Conservation (phyloP, 2,113 vertebrate genomes). For the Psephotus haematonotus region DNA sequence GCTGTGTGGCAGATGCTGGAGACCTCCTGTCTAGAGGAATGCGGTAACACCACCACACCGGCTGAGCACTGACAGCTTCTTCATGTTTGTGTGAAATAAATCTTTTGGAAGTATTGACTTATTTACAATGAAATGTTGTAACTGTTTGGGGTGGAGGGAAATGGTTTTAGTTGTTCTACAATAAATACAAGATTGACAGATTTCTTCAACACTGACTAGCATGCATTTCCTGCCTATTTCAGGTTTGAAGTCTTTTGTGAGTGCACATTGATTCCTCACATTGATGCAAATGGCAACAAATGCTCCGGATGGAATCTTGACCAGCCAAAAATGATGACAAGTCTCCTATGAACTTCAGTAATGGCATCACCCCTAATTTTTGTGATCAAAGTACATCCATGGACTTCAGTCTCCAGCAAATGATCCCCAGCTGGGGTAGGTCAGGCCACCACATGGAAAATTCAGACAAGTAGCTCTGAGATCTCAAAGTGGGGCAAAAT, state of each 20-base stretch:
- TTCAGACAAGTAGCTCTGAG: background rate
- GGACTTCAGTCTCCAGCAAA: background rate
- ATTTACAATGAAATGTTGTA: background rate
- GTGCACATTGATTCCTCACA: background rate
- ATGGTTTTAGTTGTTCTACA: background rate
- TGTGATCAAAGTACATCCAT: background rate
- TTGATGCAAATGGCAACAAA: background rate
- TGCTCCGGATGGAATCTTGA: fast-evolving
- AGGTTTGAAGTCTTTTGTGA: background rate
- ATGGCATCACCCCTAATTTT: background rate
- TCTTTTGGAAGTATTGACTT: background rate
- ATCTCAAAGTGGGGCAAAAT: background rate
- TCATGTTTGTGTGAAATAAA: background rate
- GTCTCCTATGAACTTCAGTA: background rate
- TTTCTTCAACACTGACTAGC: background rate
- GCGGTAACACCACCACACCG: background rate
- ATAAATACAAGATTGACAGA: background rate
- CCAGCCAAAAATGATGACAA: background rate
- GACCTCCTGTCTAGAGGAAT: background rate
- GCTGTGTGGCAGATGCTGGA: background rate
- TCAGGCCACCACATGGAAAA: background rate
- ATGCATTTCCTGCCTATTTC: background rate
- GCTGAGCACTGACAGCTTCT: background rate
- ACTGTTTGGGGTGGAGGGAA: background rate
- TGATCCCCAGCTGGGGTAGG: background rate